Evolutionary conservation across 2,113 vertebrate species (phyloP), one percentile per base, ranked within the genome.

Genomic region (Arenaria interpres): DNA sequence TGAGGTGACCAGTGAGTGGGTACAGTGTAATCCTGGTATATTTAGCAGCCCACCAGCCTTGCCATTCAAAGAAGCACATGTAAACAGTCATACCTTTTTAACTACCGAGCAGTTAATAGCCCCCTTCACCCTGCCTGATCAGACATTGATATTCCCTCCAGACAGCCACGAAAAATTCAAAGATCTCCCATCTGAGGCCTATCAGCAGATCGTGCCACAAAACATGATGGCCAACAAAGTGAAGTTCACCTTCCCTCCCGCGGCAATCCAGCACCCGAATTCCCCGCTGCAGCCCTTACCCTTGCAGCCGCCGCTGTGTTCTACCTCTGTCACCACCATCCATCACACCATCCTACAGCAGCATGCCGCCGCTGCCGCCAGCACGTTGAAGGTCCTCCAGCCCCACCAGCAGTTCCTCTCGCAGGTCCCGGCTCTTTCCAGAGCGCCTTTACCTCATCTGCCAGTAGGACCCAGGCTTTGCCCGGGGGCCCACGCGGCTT

Each of bases 301-400:
- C 48, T 85, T 98, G 96, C 97, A 97, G 67, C 97, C 98, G 3
- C 98, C 98, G 13, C 72, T 99, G 7, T 92, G 98, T 85, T 98
- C 98, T 92, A 98, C 98, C 96, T 98, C 99, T 2, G 96, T 99
- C 18, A 98, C 98, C 89, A 98, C 98, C 3, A 98, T 99, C 88
- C 98, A 98, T 17, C 98, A 98, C 96, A 98, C 98, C 7, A 80
- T 99, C 71, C 93, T 99, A 12, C 99, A 99, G 90, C 99, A 99
- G 39, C 98, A 98, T 3, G 97, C 97, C 0, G 96, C 97, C 7
- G 94, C 96, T 2, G 93, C 97, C 0, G 96, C 97, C 37, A 97
- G 96, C 4, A 80, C 96, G 0, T 80, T 98, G 37, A 98, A 98
- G 95, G 95, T 98, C 39, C 98, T 99, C 27, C 98, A 98, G 32